phyloP scores from a whole-genome alignment of 2,888 invertebrate species.

The Watsonalla binaria region DNA sequence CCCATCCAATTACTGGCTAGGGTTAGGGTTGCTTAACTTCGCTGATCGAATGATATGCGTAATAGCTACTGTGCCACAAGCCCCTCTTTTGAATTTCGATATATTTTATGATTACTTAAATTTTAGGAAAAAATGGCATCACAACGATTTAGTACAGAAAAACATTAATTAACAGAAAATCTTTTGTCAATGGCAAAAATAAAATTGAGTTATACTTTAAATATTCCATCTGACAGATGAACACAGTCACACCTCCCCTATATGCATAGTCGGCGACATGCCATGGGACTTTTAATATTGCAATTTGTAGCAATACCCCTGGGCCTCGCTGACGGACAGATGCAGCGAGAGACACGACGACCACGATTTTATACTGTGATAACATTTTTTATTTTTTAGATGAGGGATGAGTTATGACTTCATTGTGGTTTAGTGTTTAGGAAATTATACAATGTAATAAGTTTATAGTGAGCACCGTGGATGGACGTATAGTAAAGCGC shows the following conservation, averaged over 20 bases:
- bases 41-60: too few relatives aligned
- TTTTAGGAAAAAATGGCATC: too few relatives aligned
- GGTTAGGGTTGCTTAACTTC: too few relatives aligned
- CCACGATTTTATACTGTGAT: slow-evolving; percentile 56
- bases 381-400: slow-evolving; percentile 22
- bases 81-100: too few relatives aligned
- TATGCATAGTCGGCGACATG: slow-evolving; percentile 20
- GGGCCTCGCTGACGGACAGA: slow-evolving; percentile 40
- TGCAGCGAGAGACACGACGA: slow-evolving; percentile 40
- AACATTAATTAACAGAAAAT: too few relatives aligned
- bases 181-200: neutral
- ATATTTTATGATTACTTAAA: too few relatives aligned
- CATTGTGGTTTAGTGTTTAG: slow-evolving; percentile 15
- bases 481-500: neutral
- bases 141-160: too few relatives aligned
- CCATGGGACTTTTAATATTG: slow-evolving; percentile 71
- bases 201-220: neutral
- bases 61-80: too few relatives aligned
- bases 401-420: slow-evolving; percentile 22
- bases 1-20: too few relatives aligned
- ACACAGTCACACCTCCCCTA: slow-evolving; percentile 1
- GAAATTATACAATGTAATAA: slow-evolving; percentile 5
- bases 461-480: neutral
- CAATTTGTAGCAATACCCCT: slow-evolving; percentile 60
- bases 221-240: neutral